Evolutionary conservation across 2,113 vertebrate genomes (phyloP).

Genomic region (Callospermophilus lateralis): DNA sequence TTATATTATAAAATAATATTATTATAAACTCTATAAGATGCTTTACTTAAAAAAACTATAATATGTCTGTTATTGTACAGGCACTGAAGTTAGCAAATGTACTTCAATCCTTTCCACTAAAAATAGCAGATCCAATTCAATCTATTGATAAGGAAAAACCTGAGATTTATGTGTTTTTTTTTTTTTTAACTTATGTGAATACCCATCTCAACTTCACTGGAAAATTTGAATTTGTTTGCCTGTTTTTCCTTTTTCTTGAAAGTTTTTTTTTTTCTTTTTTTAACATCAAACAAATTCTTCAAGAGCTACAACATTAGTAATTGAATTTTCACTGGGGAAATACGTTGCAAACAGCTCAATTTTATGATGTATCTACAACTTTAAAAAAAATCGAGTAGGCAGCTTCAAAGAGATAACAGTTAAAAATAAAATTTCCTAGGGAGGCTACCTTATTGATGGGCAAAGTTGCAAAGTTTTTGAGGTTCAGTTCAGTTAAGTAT

Average conservation of each 20-base stretch:
- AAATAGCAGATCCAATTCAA: background rate
- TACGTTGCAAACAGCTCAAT: slow-evolving; percentile 38
- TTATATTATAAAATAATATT: background rate
- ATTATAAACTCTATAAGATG: background rate
- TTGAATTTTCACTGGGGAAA: slow-evolving; percentile 71
- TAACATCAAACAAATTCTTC: slow-evolving; percentile 68
- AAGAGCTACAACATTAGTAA: slow-evolving; percentile 68
- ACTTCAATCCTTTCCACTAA: background rate
- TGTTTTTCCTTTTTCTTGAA: slow-evolving; percentile 60
- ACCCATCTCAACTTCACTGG: background rate
- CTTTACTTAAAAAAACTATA: background rate
- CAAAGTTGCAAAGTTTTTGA: slow-evolving; percentile 57
- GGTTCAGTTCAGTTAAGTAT: slow-evolving; percentile 56
- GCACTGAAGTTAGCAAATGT: background rate
- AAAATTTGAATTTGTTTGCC: slow-evolving; percentile 56
- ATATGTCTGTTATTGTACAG: background rate
- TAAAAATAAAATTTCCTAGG: slow-evolving; percentile 71
- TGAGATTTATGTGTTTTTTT: background rate
- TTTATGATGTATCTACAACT: slow-evolving; percentile 69
- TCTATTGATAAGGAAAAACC: background rate
- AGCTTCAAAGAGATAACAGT: slow-evolving; percentile 73
- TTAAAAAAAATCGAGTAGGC: slow-evolving; percentile 68
- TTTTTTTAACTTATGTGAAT: background rate
- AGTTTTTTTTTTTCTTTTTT: background rate
- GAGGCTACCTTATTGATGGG: slow-evolving; percentile 61